These are phyloP conservation scores for Tachycineta bicolor DNA, from an alignment of 2,113 vertebrate species.

Conservation along the genomic window DNA sequence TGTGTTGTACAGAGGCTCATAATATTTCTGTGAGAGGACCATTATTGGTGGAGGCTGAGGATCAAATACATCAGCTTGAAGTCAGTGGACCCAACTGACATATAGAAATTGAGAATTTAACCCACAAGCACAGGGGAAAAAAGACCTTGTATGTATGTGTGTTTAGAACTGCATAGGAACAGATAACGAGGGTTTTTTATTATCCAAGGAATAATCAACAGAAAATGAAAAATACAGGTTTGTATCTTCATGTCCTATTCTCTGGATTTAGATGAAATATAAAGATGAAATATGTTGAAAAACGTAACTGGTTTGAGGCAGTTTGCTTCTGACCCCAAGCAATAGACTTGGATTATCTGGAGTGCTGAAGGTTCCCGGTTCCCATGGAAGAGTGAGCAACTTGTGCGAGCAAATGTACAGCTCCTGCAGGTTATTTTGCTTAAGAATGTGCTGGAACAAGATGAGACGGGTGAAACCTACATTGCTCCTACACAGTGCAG, in stretches of 20 bases:
- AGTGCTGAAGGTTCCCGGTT: background rate
- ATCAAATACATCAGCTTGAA: background rate
- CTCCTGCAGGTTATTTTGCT: background rate
- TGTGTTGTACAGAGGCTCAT: background rate
- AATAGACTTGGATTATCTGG: background rate
- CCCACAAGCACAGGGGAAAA: background rate
- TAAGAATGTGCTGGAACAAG: background rate
- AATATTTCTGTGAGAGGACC: background rate
- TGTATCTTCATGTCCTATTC: background rate
- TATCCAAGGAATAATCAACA: background rate
- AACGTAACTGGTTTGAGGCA: background rate
- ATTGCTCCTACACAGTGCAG: background rate
- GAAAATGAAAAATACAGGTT: background rate
- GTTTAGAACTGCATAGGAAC: background rate
- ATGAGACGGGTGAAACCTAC: background rate
- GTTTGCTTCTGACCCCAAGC: background rate
- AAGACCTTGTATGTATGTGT: background rate
- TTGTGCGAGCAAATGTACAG: background rate
- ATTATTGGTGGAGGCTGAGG: background rate
- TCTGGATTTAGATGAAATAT: background rate
- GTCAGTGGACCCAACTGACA: accelerated
- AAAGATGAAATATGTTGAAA: background rate
- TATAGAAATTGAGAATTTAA: background rate
- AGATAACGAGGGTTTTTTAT: background rate
- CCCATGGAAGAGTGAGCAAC: background rate